Evolutionary conservation across 37 sponge, comb jelly and placozoan species (phyloP), one percentile per base, ranked within the genome.

Genomic region (Halichondria panicea): DNA sequence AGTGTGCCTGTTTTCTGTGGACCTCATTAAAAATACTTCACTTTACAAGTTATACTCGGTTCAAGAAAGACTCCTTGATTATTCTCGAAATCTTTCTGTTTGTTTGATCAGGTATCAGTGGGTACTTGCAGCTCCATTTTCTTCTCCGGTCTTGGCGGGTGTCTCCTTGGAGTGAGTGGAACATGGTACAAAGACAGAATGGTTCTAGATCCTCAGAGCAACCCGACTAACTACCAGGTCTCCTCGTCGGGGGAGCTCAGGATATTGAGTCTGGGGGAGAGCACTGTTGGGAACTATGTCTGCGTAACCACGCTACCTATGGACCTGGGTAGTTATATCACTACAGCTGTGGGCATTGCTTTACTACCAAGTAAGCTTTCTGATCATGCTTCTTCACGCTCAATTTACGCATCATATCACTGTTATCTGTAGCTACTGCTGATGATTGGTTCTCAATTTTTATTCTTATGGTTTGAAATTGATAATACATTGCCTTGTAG

Each of bases 91-190:
- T n/a, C n/a, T n/a, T n/a, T n/a, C n/a, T n/a, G n/a, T n/a, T n/a
- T n/a, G n/a, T n/a, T n/a, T n/a, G n/a, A n/a, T 36, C 39, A 64
- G 66, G 52, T 48, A 48, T 30, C 33, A 7, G 69, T 68, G 7
- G 69, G 69, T 45, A 68, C 69, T 19, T 68, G 69, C 30, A 55
- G 73, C 39, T n/a, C 30, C 40, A 72, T 38, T 39, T 55, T 57
- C n/a, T 38, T 40, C 43, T 42, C 57, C 6, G 3, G 7, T 15
- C 57, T 42, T 1, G 36, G 25, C 25, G 55, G 73, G 55, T 8
- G 35, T 1, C 7, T 66, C 43, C 39, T 55, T 6, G 69, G 43
- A 18, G 59, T 72, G 18, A 56, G 1, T 8, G 40, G 58, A 15
- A 6, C 24, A 3, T 72, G 73, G 73, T 72, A 72, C 58, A 72